Percentiles rank a stretch among this genome's conserved stretches.
Conservation (phyloP, 2,113 vertebrate genomes). For the Pantherophis guttatus region DNA sequence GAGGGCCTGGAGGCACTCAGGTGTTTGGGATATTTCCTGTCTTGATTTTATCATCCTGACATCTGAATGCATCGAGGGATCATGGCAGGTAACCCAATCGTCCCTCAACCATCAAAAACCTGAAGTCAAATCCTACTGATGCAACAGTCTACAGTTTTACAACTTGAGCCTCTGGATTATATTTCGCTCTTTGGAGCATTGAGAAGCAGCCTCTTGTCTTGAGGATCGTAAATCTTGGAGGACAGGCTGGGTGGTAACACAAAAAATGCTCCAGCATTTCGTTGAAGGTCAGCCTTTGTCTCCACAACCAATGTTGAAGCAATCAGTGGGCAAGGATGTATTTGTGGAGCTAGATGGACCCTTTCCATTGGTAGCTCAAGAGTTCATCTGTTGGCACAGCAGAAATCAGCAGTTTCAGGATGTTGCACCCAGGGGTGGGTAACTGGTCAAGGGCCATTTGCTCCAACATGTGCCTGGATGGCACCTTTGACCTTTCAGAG, state of each 20-base stretch:
- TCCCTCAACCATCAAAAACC: background rate
- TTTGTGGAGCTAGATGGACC: background rate
- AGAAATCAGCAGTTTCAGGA: background rate
- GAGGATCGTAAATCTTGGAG: background rate
- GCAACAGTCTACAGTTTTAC: background rate
- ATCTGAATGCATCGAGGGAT: background rate
- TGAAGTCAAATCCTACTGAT: background rate
- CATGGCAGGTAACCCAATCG: background rate
- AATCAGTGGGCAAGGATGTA: too few relatives aligned
- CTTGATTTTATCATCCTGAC: constrained; percentile 1
- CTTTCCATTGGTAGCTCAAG: background rate
- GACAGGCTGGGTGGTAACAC: background rate
- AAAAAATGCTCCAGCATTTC: background rate
- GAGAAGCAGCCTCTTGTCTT: background rate
- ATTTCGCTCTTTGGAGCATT: background rate
- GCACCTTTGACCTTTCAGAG: background rate
- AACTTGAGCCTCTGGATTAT: background rate
- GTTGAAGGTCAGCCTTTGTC: constrained; percentile 1
- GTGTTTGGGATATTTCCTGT: background rate
- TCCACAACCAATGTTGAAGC: background rate
- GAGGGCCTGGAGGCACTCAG: background rate
- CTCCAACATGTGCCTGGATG: background rate
- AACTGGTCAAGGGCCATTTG: too few relatives aligned
- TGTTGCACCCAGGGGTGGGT: background rate
- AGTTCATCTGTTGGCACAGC: background rate